A percentile compares a stretch with the other conserved stretches of the same genome.
Evolutionary conservation across 1,140 invertebrate species (phyloP).

Genomic region (Magallana angulata): DNA sequence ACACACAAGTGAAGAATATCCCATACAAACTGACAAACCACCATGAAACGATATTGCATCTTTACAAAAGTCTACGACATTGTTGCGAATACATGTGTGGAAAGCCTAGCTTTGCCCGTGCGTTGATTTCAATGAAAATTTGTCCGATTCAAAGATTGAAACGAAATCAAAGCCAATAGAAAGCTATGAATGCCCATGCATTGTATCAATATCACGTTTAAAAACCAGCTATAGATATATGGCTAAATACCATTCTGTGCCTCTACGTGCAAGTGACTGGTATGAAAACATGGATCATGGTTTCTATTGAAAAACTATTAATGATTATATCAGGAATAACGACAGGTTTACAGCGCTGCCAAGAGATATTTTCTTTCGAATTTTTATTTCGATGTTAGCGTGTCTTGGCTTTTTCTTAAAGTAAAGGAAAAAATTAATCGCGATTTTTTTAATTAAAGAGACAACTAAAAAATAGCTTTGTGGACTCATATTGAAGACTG

Average conservation of each 20-base stretch:
- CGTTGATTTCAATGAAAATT: neutral
- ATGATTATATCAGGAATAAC: neutral
- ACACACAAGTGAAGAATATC: neutral
- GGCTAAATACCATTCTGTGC: neutral
- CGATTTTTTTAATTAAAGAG: too few species aligned
- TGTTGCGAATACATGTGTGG: neutral
- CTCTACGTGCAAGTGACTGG: neutral
- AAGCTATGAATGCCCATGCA: neutral
- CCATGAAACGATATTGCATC: neutral
- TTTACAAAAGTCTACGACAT: neutral
- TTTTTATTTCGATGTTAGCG: too few species aligned
- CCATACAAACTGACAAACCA: neutral
- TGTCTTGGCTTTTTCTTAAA: too few species aligned
- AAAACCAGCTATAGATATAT: neutral
- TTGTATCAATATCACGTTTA: slow-evolving; percentile 5
- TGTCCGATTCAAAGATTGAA: neutral
- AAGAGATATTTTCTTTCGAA: neutral
- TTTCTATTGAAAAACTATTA: slow-evolving; percentile 18
- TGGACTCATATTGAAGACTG: neutral
- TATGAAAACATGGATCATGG: slow-evolving; percentile 29
- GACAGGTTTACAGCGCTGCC: neutral
- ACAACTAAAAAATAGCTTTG: too few species aligned
- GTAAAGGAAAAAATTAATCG: too few species aligned
- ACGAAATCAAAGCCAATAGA: neutral
- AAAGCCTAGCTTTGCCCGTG: neutral